Evolutionary conservation across 2,113 vertebrate genomes (phyloP).

Genomic region (Setophaga kirtlandii): DNA sequence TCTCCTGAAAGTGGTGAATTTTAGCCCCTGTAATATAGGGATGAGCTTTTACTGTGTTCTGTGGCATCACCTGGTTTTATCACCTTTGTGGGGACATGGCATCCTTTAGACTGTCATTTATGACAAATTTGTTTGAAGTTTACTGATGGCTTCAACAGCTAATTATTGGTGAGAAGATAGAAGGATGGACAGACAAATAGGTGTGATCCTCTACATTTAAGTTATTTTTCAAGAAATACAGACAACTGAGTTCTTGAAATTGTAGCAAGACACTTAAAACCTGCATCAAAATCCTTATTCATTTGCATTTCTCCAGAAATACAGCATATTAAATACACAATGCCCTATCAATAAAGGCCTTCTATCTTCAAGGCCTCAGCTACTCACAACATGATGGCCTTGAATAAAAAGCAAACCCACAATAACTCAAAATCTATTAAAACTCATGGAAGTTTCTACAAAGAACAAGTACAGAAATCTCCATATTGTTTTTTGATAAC

Average conservation of each 20-base stretch:
- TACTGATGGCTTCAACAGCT: not conserved
- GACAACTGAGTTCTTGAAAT: not conserved
- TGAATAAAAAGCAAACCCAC: not conserved
- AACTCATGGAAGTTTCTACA: not conserved
- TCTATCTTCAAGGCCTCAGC: not conserved
- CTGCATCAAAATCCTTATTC: not conserved
- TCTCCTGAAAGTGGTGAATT: not conserved
- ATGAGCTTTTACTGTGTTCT: not conserved
- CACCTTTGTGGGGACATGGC: not conserved
- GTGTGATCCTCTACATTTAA: not conserved
- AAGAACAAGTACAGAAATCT: not conserved
- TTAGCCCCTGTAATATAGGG: not conserved
- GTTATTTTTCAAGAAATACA: not conserved
- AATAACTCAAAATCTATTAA: not conserved
- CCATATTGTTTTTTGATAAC: not conserved
- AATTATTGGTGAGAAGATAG: not conserved
- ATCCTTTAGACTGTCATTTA: not conserved
- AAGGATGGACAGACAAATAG: not conserved
- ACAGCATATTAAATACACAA: not conserved
- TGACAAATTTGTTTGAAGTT: not conserved
- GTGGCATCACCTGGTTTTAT: not conserved
- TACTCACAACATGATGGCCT: not conserved
- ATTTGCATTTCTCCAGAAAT: not conserved
- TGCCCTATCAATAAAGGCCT: not conserved
- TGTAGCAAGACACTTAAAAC: not conserved